Evolutionary conservation across 1,140 invertebrate species (phyloP).

Genomic region (Drosophila carrolli): DNA sequence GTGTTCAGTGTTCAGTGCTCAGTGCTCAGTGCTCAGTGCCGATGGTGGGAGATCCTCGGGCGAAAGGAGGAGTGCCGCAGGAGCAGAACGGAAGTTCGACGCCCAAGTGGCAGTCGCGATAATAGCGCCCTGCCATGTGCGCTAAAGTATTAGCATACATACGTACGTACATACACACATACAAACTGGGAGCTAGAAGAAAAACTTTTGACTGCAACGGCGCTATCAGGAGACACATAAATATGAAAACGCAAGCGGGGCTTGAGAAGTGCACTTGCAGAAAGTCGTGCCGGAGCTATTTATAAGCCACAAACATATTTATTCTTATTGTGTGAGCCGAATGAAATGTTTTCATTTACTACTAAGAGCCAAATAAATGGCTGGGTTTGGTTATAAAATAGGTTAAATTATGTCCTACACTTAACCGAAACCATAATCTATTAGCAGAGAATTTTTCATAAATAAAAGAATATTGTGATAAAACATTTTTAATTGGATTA

Average conservation of each 20-base stretch:
- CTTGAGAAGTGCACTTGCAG: conserved; percentile 46
- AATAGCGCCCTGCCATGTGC: conserved; percentile 77
- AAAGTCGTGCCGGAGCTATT: conserved; percentile 12
- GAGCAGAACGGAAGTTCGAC: conserved; percentile 74
- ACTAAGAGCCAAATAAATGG: not conserved
- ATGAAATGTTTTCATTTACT: not conserved
- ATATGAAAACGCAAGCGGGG: conserved; percentile 78
- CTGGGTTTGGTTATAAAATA: not conserved
- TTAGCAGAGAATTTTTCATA: not conserved
- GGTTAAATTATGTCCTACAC: not conserved
- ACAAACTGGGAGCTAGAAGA: conserved; percentile 39
- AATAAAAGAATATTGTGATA: no score
- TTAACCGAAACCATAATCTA: not conserved
- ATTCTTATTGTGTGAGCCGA: not conserved
- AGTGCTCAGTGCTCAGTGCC: conserved; percentile 40
- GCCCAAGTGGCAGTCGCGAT: conserved; percentile 81
- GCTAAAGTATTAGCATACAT: conserved; percentile 82
- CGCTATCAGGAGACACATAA: conserved; percentile 81
- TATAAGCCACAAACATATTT: conserved; percentile 8
- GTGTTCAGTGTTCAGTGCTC: conserved; percentile 17
- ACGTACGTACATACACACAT: conserved; percentile 45
- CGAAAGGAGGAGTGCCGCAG: not conserved
- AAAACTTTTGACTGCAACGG: conserved; percentile 72
- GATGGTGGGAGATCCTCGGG: conserved; percentile 28
- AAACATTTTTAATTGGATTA: not conserved